Base-by-base conservation (phyloP, 2,113 vertebrate genomes). In the Diphyllodes magnificus region DNA sequence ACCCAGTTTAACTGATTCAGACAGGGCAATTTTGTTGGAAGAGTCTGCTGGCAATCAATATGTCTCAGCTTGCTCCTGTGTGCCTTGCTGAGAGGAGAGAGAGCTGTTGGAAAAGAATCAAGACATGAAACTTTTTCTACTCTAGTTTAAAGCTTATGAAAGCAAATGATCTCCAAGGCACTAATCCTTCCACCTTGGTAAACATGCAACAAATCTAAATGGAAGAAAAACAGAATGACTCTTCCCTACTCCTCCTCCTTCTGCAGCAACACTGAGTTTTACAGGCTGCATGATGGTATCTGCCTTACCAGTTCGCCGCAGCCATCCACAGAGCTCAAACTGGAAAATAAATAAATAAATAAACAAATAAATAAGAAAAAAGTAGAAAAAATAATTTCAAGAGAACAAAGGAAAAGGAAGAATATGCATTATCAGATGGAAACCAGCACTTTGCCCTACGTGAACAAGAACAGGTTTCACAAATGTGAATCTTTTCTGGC, bases 81-180 rank as follows among this genome's bases (percentile, higher is more conserved):
- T 94, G 97, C 77, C 95, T 97, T 97, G 97, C 97, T 97, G 97
- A 93, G 96, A 97, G 96, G 93, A 82, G 90, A 95, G 66, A 3
- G 18, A 80, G 85, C 49, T 93, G 79, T 66, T 97, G 97, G 96
- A 98, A 97, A 66, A 94, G 73, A 97, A 97, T 97, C 97, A 98
- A 98, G 96, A 92, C 95, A 80, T 96, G 96, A 96, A 98, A 98
- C 96, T 97, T 98, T 94, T 96, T 96, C 96, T 96, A 63, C 88
- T 96, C 86, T 88, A 91, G 92, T 96, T 97, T 96, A 98, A 98
- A 97, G 95, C 95, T 95, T 97, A 97, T 96, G 97, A 97, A 98
- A 97, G 97, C 91, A 97, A 97, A 97, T 96, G 88, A 97, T 98
- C 97, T 98, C 97, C 88, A 97, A 96, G 94, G 92, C 91, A 96